Base-by-base conservation (phyloP, 2,888 invertebrate species). In the Pammene aurita region DNA sequence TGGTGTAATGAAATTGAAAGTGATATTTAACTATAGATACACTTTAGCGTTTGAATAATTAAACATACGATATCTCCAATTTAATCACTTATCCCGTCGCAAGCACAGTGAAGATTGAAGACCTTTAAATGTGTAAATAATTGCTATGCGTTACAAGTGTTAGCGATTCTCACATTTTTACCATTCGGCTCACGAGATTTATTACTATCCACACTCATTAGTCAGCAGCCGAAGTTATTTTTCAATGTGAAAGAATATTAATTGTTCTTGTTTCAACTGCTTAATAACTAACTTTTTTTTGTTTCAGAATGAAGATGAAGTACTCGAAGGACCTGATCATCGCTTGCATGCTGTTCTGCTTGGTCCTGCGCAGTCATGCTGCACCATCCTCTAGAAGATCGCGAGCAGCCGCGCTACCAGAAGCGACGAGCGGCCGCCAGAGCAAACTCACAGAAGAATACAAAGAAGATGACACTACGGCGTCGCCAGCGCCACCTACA, bases 391-490 rank as follows among this genome's bases (percentile, higher is more conserved):
- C 85, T 5, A 84, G 91, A 73, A 84, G 88, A 72, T 89, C 90
- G 4, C 82, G 89, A 7, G 90, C 85, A 2, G 84, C 86, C 9
- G 74, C 78, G 6, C 38, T 84, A 7, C 74, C 83, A 1, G 80
- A 80, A 35, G 83, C 85, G 60, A 78, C 82, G 0, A 80, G 80
- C 18, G 78, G 74, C 34, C 79, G 89, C 13, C 80, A 89, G 67
- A 89, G 86, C 77, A 91, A 90, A 74, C 82, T 89, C 5, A 85
- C 89, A 75, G 89, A 89, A 5, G 83, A 86, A 63, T 89, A 85
- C 74, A 89, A 90, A 75, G 89, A 88, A 72, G 77, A 78, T n/a
- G 76, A 80, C 7, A 82, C 88, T 1, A 88, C 90, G 0, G 78
- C 84, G 0, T 78, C 85, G 65, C 75, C 79, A 2, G 74, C 84